A percentile compares a stretch with the other conserved stretches of the same genome.
phyloP scores from a whole-genome alignment of 1,140 invertebrate species.

The Harlomillsia oculata region DNA sequence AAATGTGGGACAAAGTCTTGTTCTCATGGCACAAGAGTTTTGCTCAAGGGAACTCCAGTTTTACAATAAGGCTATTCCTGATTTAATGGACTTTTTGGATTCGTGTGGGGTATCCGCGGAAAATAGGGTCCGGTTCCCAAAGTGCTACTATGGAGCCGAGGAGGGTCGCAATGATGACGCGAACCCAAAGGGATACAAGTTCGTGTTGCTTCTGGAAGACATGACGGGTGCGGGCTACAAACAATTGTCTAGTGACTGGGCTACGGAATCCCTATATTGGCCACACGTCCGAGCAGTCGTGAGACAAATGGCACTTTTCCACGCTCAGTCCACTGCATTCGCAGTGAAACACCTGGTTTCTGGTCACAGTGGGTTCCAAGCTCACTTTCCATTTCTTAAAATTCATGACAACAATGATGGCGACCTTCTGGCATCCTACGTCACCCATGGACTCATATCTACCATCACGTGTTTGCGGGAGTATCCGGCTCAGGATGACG shows the following conservation, averaged over 20 bases:
- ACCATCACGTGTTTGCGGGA: background rate
- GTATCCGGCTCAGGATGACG: background rate
- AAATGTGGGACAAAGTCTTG: too few relatives aligned
- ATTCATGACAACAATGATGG: background rate
- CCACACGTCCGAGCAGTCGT: background rate
- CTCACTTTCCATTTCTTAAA: background rate
- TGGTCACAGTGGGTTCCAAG: background rate
- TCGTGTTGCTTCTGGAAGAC: conserved; percentile 8
- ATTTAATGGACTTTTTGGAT: too few relatives aligned
- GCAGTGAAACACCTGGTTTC: background rate
- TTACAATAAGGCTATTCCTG: too few relatives aligned
- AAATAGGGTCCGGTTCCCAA: background rate
- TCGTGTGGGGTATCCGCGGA: background rate
- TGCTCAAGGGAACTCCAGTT: too few relatives aligned
- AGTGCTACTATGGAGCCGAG: background rate
- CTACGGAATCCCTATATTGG: background rate
- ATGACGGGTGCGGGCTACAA: background rate
- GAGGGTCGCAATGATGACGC: too few relatives aligned
- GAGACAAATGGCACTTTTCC: conserved; percentile 1
- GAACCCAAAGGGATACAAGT: background rate
- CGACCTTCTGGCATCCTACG: background rate
- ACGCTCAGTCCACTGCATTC: background rate
- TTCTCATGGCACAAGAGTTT: too few relatives aligned
- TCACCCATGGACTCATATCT: background rate
- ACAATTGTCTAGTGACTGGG: background rate